Base-by-base conservation (phyloP, 2,113 vertebrate genomes). In the Albula glossodonta region DNA sequence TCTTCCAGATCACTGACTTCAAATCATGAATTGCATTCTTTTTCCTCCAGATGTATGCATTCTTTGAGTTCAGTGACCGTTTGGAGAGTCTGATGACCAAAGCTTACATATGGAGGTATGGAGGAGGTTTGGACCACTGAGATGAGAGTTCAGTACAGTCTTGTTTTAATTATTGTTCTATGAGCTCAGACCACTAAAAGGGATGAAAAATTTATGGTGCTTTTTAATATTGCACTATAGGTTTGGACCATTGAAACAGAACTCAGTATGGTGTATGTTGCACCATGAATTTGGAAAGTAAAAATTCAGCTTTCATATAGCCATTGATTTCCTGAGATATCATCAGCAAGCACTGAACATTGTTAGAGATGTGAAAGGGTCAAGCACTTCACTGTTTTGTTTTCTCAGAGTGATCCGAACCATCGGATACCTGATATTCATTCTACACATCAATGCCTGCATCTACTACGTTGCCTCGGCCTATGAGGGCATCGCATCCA, bases 21-120 rank as follows among this genome's bases (percentile, higher is more conserved):
- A 1, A n/a, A 15, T 60, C 11, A 41, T 41, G 31, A 41, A 41
- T 41, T 19, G 22, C 87, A 53, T 0, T 48, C 81, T 66, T 90
- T 51, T 81, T 83, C 70, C 78, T 81, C 9, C 85, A 99, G 98
- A 93, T 90, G 1, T 94, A 94, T 22, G 94, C 96, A 0, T 99
- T 99, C 93, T 97, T 97, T 93, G 97, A 99, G 90, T 99, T 99
- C 92, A 99, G 97, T 85, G 96, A 98, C 88, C 97, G 95, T 77
- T 92, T 99, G 52, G 98, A 99, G 90, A 96, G 96, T 77, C 88
- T 97, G 87, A 94, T 99, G 96, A 93, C 97, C 80, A 99, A 96
- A 90, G 97, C 98, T 1, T 99, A 97, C 89, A 96, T 99, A 91
- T 99, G 99, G 96, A 99, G 97, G 98, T 96, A 49, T 31, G 87